These are phyloP conservation scores for Pogonocichla stellata DNA, from an alignment of 2,113 vertebrate genomes.

Conservation along the genomic window DNA sequence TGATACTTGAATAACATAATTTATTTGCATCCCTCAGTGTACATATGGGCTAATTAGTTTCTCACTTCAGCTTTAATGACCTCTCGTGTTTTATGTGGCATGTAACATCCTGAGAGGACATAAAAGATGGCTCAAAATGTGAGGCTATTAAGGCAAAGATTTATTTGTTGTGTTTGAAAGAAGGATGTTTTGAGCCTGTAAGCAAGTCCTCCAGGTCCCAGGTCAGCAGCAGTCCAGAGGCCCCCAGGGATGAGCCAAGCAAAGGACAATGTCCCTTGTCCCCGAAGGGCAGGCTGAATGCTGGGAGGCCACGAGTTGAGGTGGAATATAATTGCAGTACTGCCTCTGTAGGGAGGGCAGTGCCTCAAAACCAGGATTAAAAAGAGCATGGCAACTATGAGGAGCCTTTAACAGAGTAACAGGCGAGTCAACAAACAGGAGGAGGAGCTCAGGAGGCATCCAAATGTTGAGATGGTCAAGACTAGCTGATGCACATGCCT, in stretches of 20 bases:
- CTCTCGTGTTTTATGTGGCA: background rate
- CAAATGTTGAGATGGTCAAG: background rate
- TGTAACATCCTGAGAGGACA: background rate
- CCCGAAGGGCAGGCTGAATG: fast-evolving
- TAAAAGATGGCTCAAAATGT: background rate
- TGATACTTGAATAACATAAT: background rate
- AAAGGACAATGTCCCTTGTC: background rate
- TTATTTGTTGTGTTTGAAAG: background rate
- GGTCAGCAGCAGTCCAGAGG: background rate
- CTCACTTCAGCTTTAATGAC: conserved; percentile 9
- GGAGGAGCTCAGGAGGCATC: background rate
- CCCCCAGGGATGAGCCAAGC: background rate
- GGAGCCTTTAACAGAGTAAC: too few relatives aligned
- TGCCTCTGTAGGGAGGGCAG: background rate
- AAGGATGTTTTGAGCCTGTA: background rate
- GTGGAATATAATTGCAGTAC: background rate
- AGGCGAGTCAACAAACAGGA: background rate
- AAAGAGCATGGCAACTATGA: too few relatives aligned
- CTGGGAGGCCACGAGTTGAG: fast-evolving
- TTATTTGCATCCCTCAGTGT: background rate
- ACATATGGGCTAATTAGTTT: conserved; percentile 30
- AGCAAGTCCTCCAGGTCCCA: background rate
- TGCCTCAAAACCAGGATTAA: background rate
- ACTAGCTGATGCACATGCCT: background rate
- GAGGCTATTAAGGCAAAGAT: conserved; percentile 2